Conservation (phyloP, 2,888 invertebrate species). For the Hydropsyche betteni region DNA sequence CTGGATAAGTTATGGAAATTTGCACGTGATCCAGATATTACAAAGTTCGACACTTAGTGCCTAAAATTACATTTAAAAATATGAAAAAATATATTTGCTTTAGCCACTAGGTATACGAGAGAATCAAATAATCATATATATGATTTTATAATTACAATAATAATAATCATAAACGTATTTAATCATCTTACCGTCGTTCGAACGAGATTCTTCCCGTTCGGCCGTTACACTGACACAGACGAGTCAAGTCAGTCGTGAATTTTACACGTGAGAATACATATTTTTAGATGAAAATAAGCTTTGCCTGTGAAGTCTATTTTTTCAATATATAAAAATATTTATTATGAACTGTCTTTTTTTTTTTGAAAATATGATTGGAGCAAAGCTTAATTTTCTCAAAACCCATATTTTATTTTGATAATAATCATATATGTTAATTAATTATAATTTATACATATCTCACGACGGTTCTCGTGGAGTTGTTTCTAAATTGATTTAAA, state of each 20-base stretch:
- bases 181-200: neutral
- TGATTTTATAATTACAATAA: neutral
- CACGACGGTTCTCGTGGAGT: neutral
- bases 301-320: constrained; percentile 1
- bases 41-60: constrained; percentile 46
- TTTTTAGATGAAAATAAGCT: constrained; percentile 9
- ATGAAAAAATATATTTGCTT: constrained; percentile 51
- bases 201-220: neutral
- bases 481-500: constrained; percentile 13
- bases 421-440: neutral
- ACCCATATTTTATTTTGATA: constrained; percentile 7
- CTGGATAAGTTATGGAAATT: constrained; percentile 46
- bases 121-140: constrained; percentile 34
- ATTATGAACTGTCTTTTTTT: neutral
- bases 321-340: constrained; percentile 15
- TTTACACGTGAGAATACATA: too few species aligned
- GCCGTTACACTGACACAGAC: too few species aligned
- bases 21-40: constrained; percentile 47
- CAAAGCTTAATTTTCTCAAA: constrained; percentile 12
- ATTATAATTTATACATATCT: constrained; percentile 15
- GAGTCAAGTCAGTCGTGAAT: too few species aligned
- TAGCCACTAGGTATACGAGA: constrained; percentile 43
- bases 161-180: constrained; percentile 22
- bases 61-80: constrained; percentile 46
- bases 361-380: constrained; percentile 6